Base-by-base conservation (phyloP, 2,888 invertebrate genomes). In the Agrochola lota region DNA sequence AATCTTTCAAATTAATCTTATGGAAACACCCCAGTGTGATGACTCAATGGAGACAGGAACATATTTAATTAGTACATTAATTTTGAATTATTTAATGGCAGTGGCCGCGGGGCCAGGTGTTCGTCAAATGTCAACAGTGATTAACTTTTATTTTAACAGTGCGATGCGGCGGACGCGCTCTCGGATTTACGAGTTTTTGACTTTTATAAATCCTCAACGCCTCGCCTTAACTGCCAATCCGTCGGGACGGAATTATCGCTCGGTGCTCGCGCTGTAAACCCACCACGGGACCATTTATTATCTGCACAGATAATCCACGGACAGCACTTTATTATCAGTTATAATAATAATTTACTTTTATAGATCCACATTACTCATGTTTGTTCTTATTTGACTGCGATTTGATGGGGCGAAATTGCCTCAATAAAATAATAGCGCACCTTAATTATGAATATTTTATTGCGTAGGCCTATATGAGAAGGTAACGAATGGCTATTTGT, bases 331-430 rank as follows among this genome's bases (percentile, higher is more conserved):
- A 96, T 96, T 95, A 96, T 95, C 95, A 96, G 95, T 95, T 96
- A 96, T 95, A 94, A 96, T 95, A 96, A 96, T 96, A 96, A 96
- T 95, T 96, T 95, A 96, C 95, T 95, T 95, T 96, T 95, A 96
- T 96, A 95, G 95, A 95, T 94, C 93, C 94, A 93, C 95, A 96
- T 96, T 94, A 95, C 93, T 96, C 94, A 95, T 94, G 94, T 95
- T 95, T 95, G 95, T 96, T 95, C 95, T 95, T 95, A 95, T 96
- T 95, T 95, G 95, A 95, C 94, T 94, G 93, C 91, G 87, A 92
- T 93, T 94, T 94, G 95, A 95, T 95, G 94, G 93, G 92, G 92
- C 92, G 89, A 92, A 94, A 95, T 95, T 93, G 93, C 93, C 90
- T 92, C 92, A 93, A 95, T 95, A 94, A 95, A 95, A 94, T 95